Evolutionary conservation across 2,888 invertebrate genomes (phyloP).

Genomic region (Crossocerus cetratus): DNA sequence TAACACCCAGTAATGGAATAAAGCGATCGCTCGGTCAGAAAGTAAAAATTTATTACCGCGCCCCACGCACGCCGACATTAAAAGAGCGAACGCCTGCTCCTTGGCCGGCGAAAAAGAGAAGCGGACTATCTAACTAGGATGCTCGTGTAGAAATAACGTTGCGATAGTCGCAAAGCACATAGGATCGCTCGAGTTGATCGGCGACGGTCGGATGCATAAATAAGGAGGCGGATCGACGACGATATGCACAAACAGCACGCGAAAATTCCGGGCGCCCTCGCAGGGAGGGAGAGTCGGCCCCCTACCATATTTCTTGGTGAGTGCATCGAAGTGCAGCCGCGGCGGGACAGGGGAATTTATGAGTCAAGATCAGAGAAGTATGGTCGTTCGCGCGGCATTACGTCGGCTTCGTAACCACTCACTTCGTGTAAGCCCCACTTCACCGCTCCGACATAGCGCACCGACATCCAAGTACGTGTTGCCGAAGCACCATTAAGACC

Average conservation of each 20-base stretch:
- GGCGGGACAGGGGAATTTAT: slow-evolving; percentile 2
- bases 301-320: neutral
- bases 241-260: neutral
- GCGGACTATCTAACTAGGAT: too few relatives aligned
- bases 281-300: neutral
- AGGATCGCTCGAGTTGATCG: neutral
- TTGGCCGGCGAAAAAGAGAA: too few relatives aligned
- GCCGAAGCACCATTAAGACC: neutral
- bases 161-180: too few relatives aligned
- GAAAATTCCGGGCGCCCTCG: neutral
- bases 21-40: too few relatives aligned
- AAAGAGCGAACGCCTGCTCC: too few relatives aligned
- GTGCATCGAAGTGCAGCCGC: slow-evolving; percentile 1
- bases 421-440: neutral
- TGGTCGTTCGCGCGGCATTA: neutral
- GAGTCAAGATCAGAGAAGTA: slow-evolving; percentile 1
- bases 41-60: too few relatives aligned
- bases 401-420: slow-evolving; percentile 1
- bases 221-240: slow-evolving; percentile 1
- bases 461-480: neutral
- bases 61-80: too few relatives aligned
- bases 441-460: neutral
- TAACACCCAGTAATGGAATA: too few relatives aligned
- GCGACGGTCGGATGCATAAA: neutral
- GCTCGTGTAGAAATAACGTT: too few relatives aligned